Evolutionary conservation across 2,113 vertebrate species (phyloP), one percentile per base, ranked within the genome.

Genomic region (Myxocyprinus asiaticus): DNA sequence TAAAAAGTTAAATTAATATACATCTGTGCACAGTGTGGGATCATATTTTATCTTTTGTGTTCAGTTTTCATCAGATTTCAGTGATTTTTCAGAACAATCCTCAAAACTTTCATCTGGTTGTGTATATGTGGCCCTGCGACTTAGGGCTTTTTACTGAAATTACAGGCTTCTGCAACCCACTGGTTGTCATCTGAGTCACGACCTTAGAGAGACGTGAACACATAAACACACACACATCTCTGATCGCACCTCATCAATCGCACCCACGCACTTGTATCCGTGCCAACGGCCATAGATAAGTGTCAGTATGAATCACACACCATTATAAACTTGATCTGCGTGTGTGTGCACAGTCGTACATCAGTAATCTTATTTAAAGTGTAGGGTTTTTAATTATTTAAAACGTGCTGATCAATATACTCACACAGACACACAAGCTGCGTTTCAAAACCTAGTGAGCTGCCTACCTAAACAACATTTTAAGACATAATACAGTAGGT

Each of bases 111-210:
- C 15, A 66, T 80, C 43, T 66, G 47, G 45, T 12, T 50, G 0
- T 51, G 45, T 81, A 15, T 77, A 48, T 77, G 66, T 81, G 15
- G 59, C 65, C 59, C 56, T 70, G 61, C 79, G 70, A 76, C 68
- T 79, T 67, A 79, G 77, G 59, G 68, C 61, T 79, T 79, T 58
- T 71, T 65, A 55, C 44, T 22, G 59, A 70, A 79, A 79, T 72
- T 71, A 79, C 77, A 79, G 51, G 59, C 67, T 79, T 79, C 77
- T 62, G 59, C 47, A 79, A 42, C 68, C 77, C 53, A 70, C 68
- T 64, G 68, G 59, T 71, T 63, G 59, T 79, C 77, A 72, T 12
- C 62, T 79, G 67, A 79, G 68, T 79, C 77, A 79, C 50, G 59
- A 79, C 77, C 77, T 71, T 48, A 70, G 68, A 53, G 42, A 71